Evolutionary conservation across 2,113 vertebrate species (phyloP), one percentile per base, ranked within the genome.

Genomic region (Oxyruncus cristatus): DNA sequence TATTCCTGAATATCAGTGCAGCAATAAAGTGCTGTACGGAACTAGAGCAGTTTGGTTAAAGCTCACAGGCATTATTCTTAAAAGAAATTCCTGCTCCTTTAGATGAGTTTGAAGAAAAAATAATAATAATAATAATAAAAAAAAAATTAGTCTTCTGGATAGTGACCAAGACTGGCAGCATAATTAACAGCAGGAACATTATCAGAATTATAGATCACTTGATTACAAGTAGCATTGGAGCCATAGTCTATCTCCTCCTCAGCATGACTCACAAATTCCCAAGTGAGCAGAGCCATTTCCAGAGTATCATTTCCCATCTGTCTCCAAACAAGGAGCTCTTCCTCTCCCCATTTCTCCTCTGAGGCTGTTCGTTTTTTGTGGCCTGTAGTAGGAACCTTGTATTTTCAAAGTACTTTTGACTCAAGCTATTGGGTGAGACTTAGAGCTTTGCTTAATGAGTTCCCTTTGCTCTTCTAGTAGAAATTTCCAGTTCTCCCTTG

Each of bases 181-280:
- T 78, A 52, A 74, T 2, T 77, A 21, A 32, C 63, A 81, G 35
- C 47, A 41, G 61, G 52, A 76, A 33, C 18, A 16, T 42, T 42
- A 42, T 82, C 53, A 24, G 32, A 42, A 14, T 72, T 47, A 61
- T 18, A 88, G 62, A 67, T 87, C 24, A 66, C 39, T 46, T 89
- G 58, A 82, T 94, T 47, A 26, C 11, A 11, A 85, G 73, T 56
- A 53, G 44, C 67, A 42, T 21, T 47, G 84, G 67, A 86, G 75
- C 59, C 14, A 4, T 3, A 22, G 55, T 44, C 66, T 72, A 1
- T 72, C 71, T 81, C 16, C 53, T 82, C 53, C 76, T 50, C 18
- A 42, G n/a, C 2, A 46, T 90, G 94, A 93, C 75, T 95, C 92
- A 79, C 58, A 85, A 62, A 90, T 93, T 94, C 79, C 85, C 55